Evolutionary conservation across 1,140 invertebrate species (phyloP), one percentile per base, ranked within the genome.

Genomic region (Drosophila auraria): DNA sequence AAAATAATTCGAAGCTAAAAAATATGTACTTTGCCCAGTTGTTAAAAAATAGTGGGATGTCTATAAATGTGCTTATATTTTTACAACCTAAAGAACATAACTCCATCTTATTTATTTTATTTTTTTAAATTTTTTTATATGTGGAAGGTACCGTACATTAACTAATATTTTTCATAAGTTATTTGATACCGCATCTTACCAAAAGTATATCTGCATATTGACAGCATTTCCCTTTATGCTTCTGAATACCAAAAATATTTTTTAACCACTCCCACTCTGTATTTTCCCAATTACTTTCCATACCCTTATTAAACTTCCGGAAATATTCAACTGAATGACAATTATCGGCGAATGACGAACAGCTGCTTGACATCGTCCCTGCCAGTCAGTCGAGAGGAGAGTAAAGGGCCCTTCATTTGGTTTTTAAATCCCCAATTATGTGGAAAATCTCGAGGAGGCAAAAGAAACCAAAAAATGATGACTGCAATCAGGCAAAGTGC

Each of bases 371-470:
- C 54, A 27, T 23, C 47, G 8, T 30, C 25, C 11, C 36, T 36
- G 20, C 12, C 30, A 36, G 33, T 25, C 30, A 36, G 5, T 38
- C 23, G 27, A 42, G 36, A n/a, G 33, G 30, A 42, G 44, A n/a
- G 17, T 33, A 7, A 59, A 70, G 53, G 30, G 45, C 27, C 20
- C 54, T 73, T 60, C 36, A 73, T 60, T 73, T 72, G 70, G 70
- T 51, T 72, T 60, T 73, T 72, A 72, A 72, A 73, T 72, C 68
- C 60, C 66, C 66, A 73, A 73, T 73, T 73, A 72, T 60, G 70
- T 47, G 66, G 30, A 73, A 72, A 42, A 17, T 42, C 17, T 72
- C 53, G 20, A 60, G 60, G 54, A 51, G 45, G 33, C 23, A 6
- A 72, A 27, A 45, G 53, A 23, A 51, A 51, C 2, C 68, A 38